These are phyloP conservation scores for Cinclus mexicanus DNA, from an alignment of 2,113 vertebrate species.

Conservation along the genomic window DNA sequence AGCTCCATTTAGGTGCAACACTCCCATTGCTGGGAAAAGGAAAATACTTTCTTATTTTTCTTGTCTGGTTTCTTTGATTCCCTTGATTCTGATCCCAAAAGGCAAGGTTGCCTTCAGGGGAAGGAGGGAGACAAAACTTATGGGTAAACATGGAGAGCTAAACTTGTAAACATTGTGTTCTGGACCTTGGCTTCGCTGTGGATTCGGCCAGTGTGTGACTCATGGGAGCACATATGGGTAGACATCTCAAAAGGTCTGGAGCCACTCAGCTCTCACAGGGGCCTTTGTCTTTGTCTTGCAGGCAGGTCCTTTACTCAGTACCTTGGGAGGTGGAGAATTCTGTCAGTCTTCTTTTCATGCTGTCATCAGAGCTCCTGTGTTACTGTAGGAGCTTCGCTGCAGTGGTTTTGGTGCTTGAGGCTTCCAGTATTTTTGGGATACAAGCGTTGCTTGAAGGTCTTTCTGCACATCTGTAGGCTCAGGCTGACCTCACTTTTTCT, in stretches of 20 bases:
- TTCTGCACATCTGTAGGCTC: background rate
- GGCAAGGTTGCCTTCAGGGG: background rate
- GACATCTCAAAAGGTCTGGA: background rate
- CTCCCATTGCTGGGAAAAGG: rapidly evolving
- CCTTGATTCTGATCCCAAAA: background rate
- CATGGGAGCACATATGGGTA: background rate
- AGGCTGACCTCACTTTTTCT: background rate
- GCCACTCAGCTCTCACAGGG: background rate
- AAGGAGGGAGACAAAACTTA: background rate
- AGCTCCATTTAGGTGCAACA: background rate
- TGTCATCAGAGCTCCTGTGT: background rate
- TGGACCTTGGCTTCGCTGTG: background rate
- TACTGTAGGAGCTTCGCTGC: background rate
- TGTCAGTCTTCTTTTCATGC: background rate
- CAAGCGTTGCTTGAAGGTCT: background rate
- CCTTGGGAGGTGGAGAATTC: background rate
- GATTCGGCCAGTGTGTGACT: background rate
- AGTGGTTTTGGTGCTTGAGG: background rate
- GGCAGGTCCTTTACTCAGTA: background rate
- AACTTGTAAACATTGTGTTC: conserved; percentile 2
- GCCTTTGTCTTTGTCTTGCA: background rate
- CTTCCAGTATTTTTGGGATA: background rate
- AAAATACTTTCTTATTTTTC: background rate
- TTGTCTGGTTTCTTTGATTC: background rate
- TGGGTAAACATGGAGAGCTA: background rate